phyloP scores from a whole-genome alignment of 2,113 vertebrate species.

The Oceanites oceanicus region DNA sequence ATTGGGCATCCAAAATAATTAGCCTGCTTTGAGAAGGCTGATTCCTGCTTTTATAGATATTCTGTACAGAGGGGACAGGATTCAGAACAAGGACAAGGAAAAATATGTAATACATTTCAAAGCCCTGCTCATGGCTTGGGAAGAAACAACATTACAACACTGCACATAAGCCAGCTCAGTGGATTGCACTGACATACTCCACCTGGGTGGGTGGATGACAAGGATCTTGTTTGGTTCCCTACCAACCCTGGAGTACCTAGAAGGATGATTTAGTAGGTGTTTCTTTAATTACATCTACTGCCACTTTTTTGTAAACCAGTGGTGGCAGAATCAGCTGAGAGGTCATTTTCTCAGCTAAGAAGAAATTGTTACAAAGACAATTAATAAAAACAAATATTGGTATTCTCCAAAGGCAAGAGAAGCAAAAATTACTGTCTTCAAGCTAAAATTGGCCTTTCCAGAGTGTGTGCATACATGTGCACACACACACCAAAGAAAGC shows the following conservation, averaged over 20 bases:
- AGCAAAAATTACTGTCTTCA: neutral
- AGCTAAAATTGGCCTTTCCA: neutral
- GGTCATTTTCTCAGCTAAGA: neutral
- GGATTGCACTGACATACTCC: neutral
- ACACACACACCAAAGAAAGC: neutral
- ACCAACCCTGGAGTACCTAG: neutral
- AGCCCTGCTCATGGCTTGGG: neutral
- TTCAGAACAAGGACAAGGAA: neutral
- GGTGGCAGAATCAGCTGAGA: neutral
- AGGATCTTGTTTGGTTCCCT: neutral
- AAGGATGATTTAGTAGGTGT: neutral
- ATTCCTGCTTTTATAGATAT: neutral
- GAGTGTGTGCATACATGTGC: neutral
- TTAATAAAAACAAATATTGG: neutral
- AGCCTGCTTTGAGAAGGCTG: neutral
- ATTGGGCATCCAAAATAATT: neutral
- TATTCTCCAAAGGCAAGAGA: neutral
- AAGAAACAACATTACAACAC: neutral
- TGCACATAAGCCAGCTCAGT: neutral
- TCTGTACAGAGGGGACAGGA: neutral
- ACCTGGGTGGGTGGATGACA: neutral
- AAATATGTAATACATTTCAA: neutral
- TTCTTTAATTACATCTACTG: neutral
- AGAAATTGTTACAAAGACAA: neutral
- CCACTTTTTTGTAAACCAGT: neutral